A percentile compares a stretch with the other conserved stretches of the same genome.
phyloP scores from a whole-genome alignment of 2,113 vertebrate species.

The Centropus bengalensis region DNA sequence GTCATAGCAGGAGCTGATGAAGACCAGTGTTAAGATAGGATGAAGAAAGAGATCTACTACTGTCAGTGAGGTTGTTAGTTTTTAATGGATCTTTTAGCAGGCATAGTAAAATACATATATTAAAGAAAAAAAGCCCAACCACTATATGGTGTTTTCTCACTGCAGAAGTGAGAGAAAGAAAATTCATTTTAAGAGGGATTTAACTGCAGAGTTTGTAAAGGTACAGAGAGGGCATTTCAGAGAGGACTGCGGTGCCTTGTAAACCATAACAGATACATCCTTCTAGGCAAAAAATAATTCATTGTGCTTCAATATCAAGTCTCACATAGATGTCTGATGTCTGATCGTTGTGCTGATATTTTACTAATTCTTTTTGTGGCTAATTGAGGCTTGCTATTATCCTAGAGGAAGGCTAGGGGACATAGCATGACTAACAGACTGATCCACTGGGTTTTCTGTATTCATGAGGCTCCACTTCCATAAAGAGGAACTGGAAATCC shows the following conservation, averaged over 20 bases:
- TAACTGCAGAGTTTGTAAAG: background rate
- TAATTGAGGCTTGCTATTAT: background rate
- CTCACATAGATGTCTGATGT: background rate
- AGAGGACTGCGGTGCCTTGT: background rate
- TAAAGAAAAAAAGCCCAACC: no score
- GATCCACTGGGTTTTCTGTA: conserved; percentile 47
- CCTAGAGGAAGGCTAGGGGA: conserved; percentile 12
- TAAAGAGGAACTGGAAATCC: conserved; percentile 16
- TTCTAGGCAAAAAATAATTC: background rate
- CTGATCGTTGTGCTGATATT: background rate
- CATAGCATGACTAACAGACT: background rate
- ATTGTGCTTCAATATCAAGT: background rate
- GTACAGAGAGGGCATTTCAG: background rate
- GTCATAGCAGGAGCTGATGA: background rate
- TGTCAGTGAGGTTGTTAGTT: background rate
- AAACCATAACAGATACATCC: background rate
- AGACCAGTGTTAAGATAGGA: background rate
- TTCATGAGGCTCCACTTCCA: conserved; percentile 10
- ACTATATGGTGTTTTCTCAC: background rate
- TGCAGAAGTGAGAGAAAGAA: background rate
- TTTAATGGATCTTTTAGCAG: background rate
- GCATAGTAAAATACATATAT: background rate
- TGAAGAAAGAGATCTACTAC: background rate
- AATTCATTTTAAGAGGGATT: background rate
- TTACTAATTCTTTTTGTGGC: background rate